These are phyloP conservation scores for Steinernema khuongi DNA, from an alignment of 1,140 invertebrate species.

Conservation along the genomic window DNA sequence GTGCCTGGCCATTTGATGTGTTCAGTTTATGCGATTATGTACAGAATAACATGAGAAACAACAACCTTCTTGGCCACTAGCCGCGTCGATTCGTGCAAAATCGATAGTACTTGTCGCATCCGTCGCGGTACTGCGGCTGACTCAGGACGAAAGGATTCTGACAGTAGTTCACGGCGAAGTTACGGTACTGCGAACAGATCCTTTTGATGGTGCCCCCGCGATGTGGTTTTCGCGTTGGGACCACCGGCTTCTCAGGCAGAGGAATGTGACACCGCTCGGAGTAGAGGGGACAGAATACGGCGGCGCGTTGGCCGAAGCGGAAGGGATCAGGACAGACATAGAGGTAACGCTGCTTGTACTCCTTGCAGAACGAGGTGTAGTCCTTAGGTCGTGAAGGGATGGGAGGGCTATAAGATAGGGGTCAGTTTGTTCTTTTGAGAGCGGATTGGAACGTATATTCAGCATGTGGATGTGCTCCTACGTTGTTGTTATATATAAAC, in stretches of 20 bases:
- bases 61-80: slow-evolving; percentile 10
- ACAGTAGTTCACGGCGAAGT: slow-evolving; percentile 43
- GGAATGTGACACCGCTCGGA: slow-evolving; percentile 49
- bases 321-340: slow-evolving; percentile 52
- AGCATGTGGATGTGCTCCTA: not conserved
- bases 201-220: not conserved
- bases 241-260: slow-evolving; percentile 37
- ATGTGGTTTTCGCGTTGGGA: slow-evolving; percentile 32
- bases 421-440: not conserved
- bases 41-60: slow-evolving; percentile 13
- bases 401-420: not conserved
- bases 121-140: slow-evolving; percentile 31
- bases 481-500: not conserved
- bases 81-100: slow-evolving; percentile 33
- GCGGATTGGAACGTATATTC: slow-evolving; percentile 13
- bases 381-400: slow-evolving; percentile 28
- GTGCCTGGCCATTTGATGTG: slow-evolving; percentile 30
- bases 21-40: slow-evolving; percentile 7
- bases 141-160: slow-evolving; percentile 37
- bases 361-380: slow-evolving; percentile 44
- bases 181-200: slow-evolving; percentile 34
- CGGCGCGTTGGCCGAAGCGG: slow-evolving; percentile 44
- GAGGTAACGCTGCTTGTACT: slow-evolving; percentile 51
- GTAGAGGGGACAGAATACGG: slow-evolving; percentile 50
- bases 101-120: slow-evolving; percentile 42